Evolutionary conservation across 1,140 invertebrate species (phyloP).

Genomic region (Euwallacea fornicatus): DNA sequence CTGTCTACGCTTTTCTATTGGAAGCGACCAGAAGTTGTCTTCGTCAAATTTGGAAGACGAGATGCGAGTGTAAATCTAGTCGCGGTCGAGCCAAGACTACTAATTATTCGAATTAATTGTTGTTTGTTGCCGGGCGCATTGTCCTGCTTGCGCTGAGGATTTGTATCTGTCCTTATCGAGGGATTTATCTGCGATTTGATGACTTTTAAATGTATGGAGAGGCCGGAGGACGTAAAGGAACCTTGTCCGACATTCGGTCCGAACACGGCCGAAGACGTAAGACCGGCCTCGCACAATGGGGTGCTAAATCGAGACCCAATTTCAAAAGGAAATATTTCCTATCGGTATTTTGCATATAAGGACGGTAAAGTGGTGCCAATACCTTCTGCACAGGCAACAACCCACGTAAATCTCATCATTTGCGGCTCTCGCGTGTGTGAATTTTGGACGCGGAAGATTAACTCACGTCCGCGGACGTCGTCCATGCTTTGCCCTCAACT

Average conservation of each 20-base stretch:
- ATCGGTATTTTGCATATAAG: too few relatives aligned
- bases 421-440: too few relatives aligned
- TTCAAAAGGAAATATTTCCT: conserved; percentile 2
- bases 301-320: conserved; percentile 22
- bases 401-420: too few relatives aligned
- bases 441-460: too few relatives aligned
- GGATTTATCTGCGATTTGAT: conserved; percentile 35
- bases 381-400: too few relatives aligned
- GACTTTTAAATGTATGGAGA: conserved; percentile 30
- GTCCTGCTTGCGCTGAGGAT: conserved; percentile 26
- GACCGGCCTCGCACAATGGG: conserved; percentile 15
- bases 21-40: conserved; percentile 51
- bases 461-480: too few relatives aligned
- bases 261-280: conserved; percentile 16
- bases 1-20: conserved; percentile 54
- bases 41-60: conserved; percentile 54
- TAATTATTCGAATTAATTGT: conserved; percentile 54
- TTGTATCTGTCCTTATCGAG: conserved; percentile 35
- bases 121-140: conserved; percentile 44
- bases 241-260: conserved; percentile 28
- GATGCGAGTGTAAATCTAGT: conserved; percentile 51
- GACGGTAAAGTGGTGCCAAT: too few relatives aligned
- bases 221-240: conserved; percentile 27
- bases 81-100: conserved; percentile 47
- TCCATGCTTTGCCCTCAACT: too few relatives aligned